Evolutionary conservation across 2,113 vertebrate genomes (phyloP), one percentile per base, ranked within the genome.

Genomic region (Cygnus buccinator): DNA sequence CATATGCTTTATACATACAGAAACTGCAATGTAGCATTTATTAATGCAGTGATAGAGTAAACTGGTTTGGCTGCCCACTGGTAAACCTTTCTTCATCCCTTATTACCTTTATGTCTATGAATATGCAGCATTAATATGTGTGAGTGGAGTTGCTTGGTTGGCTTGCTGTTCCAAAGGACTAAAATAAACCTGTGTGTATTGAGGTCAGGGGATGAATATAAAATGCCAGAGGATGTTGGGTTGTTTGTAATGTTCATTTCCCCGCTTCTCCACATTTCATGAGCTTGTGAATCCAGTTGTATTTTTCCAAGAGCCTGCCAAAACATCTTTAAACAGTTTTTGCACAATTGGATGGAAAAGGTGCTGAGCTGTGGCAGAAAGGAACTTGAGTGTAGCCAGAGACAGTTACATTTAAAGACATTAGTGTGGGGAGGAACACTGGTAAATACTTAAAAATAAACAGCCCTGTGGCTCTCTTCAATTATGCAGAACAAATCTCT

Each of bases 361-460:
- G 46, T 87, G 39, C 76, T 41, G 73, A 82, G 92, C 41, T 89
- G 19, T 75, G 26, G 25, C 57, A 71, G 54, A 76, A 59, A 16
- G 50, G 26, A 91, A 37, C 33, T 57, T 73, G 44, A 82, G 6
- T 41, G 15, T 29, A 70, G 67, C 67, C 76, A 80, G 72, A 76
- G 66, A 50, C 35, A 39, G 28, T 84, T 94, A 18, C 19, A 35
- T 93, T 63, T 59, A 20, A 90, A 84, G 74, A 57, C 23, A 8
- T 55, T 20, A 70, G 4, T 46, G 33, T 77, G 55, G 59, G 28
- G 46, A 90, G 73, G 68, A 82, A 67, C n/a, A 44, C 4, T 48
- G 31, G 48, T 84, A 91, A 88, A 59, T 68, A 37, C 48, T 77
- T 72, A 81, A 89, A 94, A 71, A 73, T 77, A 75, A 91, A 62